Evolutionary conservation across 1,140 invertebrate species (phyloP), one percentile per base, ranked within the genome.

Genomic region (Tetramorium parvispinum): DNA sequence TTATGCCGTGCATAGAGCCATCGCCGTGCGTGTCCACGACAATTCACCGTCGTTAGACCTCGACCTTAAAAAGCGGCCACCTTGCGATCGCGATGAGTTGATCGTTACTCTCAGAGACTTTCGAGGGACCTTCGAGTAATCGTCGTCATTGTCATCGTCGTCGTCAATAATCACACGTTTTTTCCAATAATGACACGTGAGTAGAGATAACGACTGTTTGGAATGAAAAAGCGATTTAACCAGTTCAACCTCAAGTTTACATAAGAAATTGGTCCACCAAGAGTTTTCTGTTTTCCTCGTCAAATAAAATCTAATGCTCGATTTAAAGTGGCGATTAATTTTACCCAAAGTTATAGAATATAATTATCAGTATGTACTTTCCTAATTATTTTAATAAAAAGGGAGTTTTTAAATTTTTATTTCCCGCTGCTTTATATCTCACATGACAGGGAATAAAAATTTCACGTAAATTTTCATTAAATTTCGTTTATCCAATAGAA

Each of bases 1-100:
- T 24, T 85, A 90, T 90, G 89, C 87, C 0, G n/a, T 24, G 46
- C 73, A 61, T 49, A n/a, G 65, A 63, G 24, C 59, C 53, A 13
- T 27, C 61, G 61, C 40, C 68, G 77, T 65, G 57, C 51, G 61
- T 63, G 85, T 76, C 43, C 43, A 18, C 49, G 21, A 55, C 57
- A 46, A 73, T 75, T 87, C 77, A 46, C 37, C 65, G 79, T 86
- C 76, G 82, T 37, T 13, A 32, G 75, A 13, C 89, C 89, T 90
- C 89, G 89, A 85, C 85, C 16, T 87, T 87, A 85, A 89, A 90
- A 90, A 71, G n/a, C 73, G 75, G 66, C 13, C 77, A 77, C 46
- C 75, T 87, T 59, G 82, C 40, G 73, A 77, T 71, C 55, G 70
- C 65, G 49, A 85, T 10, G 40, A 82, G 51, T 13, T 71, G 88